Conservation (phyloP, 2,797 vertebrate genomes). For the Arrhamphus sclerolepis region DNA sequence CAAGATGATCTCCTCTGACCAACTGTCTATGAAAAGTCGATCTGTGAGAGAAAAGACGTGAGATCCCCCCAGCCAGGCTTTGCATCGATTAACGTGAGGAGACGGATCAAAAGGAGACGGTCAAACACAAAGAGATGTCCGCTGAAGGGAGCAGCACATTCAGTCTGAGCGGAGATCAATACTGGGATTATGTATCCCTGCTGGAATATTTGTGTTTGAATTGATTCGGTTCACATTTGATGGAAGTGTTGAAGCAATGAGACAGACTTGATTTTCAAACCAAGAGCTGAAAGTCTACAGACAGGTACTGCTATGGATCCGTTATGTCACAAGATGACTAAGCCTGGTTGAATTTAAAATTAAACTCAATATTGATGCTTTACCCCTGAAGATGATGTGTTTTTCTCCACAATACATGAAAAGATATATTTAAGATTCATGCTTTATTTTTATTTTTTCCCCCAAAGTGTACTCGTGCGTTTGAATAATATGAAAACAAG, state of each 20-base stretch:
- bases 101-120: slow-evolving; percentile 21
- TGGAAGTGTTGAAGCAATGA: slow-evolving; percentile 20
- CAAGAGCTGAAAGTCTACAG: slow-evolving; percentile 1
- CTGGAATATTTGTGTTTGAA: slow-evolving; percentile 35
- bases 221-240: slow-evolving; percentile 25
- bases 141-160: slow-evolving; percentile 8
- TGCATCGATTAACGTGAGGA: slow-evolving; percentile 8
- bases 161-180: slow-evolving; percentile 24
- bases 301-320: background rate
- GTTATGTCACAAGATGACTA: background rate
- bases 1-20: background rate
- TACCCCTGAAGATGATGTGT: background rate
- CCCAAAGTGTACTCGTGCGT: too few species aligned
- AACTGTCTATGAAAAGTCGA: slow-evolving; percentile 1
- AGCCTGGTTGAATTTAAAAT: background rate
- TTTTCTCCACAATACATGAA: background rate
- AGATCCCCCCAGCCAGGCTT: background rate
- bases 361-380: background rate
- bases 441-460: background rate
- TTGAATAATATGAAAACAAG: too few species aligned
- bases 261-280: slow-evolving; percentile 4
- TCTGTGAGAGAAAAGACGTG: slow-evolving; percentile 8
- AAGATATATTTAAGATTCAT: background rate
- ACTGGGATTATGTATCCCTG: slow-evolving; percentile 20
- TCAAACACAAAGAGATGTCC: slow-evolving; percentile 12